Percentiles rank a stretch among this genome's conserved stretches.
Evolutionary conservation across 2,888 invertebrate genomes (phyloP).

Genomic region (Drosophila phalerata): DNA sequence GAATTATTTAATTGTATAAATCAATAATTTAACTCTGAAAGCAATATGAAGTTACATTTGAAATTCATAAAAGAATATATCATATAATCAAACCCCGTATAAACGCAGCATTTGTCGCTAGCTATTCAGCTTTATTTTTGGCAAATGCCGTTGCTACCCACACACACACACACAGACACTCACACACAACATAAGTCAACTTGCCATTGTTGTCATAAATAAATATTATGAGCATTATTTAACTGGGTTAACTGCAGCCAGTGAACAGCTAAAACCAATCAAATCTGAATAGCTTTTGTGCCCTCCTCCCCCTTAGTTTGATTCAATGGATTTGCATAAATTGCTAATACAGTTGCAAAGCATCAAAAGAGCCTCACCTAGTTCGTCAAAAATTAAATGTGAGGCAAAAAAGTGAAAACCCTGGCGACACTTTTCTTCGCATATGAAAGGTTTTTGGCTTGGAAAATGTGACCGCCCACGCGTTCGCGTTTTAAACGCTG

Average conservation of each 20-base stretch:
- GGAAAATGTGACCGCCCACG: slow-evolving; percentile 35
- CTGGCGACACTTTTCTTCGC: slow-evolving; percentile 48
- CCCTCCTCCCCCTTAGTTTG: not conserved
- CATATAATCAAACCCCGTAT: slow-evolving; percentile 16
- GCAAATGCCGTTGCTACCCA: slow-evolving; percentile 45
- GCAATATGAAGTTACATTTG: not conserved
- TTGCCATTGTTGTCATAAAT: slow-evolving; percentile 45
- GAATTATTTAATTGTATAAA: not conserved
- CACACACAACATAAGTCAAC: slow-evolving; percentile 14
- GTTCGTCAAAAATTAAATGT: slow-evolving; percentile 21
- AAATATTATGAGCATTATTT: slow-evolving; percentile 58
- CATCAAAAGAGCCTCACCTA: slow-evolving; percentile 36
- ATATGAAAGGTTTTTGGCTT: slow-evolving; percentile 8
- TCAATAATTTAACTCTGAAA: not conserved
- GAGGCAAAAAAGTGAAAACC: slow-evolving; percentile 49
- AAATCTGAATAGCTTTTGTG: slow-evolving; percentile 16
- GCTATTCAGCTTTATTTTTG: slow-evolving; percentile 39
- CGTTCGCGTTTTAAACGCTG: slow-evolving; percentile 10
- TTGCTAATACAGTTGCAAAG: slow-evolving; percentile 19
- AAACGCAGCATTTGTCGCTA: slow-evolving; percentile 29
- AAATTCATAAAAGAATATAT: not conserved
- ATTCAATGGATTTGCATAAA: slow-evolving; percentile 68
- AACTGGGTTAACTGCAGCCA: slow-evolving; percentile 63
- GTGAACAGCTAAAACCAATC: slow-evolving; percentile 43
- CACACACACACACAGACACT: slow-evolving; percentile 16